phyloP scores from a whole-genome alignment of 2,888 invertebrate species.

The Rambutsinella grinnellia region DNA sequence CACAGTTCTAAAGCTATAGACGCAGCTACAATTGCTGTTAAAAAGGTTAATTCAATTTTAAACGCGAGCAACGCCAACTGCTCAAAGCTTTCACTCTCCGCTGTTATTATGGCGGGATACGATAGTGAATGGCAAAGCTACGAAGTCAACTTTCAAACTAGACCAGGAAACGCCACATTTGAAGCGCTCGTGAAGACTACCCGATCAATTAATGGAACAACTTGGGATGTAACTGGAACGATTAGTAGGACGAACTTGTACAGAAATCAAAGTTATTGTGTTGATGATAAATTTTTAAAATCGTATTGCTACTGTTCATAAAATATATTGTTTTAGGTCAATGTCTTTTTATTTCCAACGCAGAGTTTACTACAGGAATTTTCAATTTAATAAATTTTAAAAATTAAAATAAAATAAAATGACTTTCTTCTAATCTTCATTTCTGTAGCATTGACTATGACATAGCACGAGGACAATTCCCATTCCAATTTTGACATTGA shows the following conservation, averaged over 20 bases:
- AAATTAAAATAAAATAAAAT: too few relatives aligned
- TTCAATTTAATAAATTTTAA: too few relatives aligned
- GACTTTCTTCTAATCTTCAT: too few relatives aligned
- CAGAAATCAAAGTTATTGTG: slow-evolving; percentile 69
- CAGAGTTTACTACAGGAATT: too few relatives aligned
- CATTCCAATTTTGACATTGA: too few relatives aligned
- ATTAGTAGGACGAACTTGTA: slow-evolving; percentile 70
- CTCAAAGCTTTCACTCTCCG: slow-evolving; percentile 75
- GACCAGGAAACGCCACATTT: slow-evolving; percentile 80
- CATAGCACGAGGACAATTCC: too few relatives aligned
- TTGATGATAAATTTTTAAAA: slow-evolving; percentile 66
- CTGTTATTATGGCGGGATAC: slow-evolving; percentile 72
- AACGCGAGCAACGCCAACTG: slow-evolving; percentile 73
- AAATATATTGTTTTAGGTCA: too few relatives aligned
- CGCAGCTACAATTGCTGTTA: slow-evolving; percentile 12
- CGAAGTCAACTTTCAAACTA: slow-evolving; percentile 68
- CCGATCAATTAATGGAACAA: background rate
- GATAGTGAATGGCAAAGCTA: slow-evolving; percentile 71
- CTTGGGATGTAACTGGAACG: slow-evolving; percentile 74
- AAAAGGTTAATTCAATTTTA: background rate
- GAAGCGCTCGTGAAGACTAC: slow-evolving; percentile 79
- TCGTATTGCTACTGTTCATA: slow-evolving; percentile 70
- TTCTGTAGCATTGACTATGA: too few relatives aligned
- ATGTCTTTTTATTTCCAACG: too few relatives aligned
- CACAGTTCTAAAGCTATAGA: background rate